These are phyloP conservation scores for Dryoscopus gambensis DNA, from an alignment of 2,113 vertebrate genomes.

Conservation along the genomic window DNA sequence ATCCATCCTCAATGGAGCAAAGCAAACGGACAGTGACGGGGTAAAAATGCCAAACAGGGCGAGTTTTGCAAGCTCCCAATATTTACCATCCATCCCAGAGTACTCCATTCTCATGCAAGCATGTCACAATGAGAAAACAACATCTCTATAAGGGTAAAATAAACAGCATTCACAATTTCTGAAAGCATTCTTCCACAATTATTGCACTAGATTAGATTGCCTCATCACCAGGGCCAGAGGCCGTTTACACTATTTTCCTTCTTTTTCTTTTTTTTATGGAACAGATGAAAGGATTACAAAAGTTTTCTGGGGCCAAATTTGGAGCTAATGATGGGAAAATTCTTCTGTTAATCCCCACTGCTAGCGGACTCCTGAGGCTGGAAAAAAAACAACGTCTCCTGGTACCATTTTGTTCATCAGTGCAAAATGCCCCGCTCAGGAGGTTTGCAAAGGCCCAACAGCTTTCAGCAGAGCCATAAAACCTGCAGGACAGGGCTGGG, in stretches of 20 bases:
- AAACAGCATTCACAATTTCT: slow-evolving; percentile 31
- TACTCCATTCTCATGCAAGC: not conserved
- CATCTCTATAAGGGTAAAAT: slow-evolving; percentile 45
- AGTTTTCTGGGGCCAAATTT: slow-evolving; percentile 35
- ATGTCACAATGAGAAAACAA: not conserved
- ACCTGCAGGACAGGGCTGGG: not conserved
- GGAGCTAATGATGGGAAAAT: slow-evolving; percentile 59
- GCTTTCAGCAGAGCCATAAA: not conserved
- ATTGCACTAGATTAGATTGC: slow-evolving; percentile 53
- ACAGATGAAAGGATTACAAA: slow-evolving; percentile 56
- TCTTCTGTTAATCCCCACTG: slow-evolving; percentile 41
- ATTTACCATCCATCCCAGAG: not conserved
- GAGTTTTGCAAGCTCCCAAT: not conserved
- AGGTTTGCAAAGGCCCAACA: not conserved
- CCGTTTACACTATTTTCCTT: slow-evolving; percentile 35
- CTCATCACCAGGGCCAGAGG: slow-evolving; percentile 44
- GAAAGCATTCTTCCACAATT: slow-evolving; percentile 41
- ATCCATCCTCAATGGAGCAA: accelerated
- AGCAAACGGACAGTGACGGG: not conserved
- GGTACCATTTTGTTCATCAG: not conserved
- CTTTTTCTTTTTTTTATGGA: not conserved
- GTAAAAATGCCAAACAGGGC: not conserved
- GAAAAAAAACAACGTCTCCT: not conserved
- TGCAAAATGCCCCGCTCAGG: not conserved
- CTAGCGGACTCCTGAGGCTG: slow-evolving; percentile 5